Conservation (phyloP, 2,888 invertebrate species). For the Meghimatium bilineatum region DNA sequence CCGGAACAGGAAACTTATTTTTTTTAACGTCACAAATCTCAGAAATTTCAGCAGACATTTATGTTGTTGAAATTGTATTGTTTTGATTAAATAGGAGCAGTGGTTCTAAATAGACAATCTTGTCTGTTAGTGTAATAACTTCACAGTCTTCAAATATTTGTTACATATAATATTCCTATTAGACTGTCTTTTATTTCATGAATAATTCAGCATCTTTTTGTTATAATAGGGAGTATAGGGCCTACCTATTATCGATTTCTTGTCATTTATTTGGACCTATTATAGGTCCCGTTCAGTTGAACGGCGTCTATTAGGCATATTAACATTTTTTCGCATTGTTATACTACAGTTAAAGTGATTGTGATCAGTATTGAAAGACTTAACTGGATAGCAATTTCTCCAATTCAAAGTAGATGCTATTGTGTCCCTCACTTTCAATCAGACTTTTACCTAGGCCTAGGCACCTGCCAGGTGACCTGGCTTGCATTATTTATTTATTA, state of each 20-base stretch:
- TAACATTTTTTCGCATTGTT: too few relatives aligned
- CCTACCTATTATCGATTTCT: not conserved
- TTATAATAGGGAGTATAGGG: not conserved
- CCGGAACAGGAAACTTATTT: not conserved
- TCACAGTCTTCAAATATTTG: not conserved
- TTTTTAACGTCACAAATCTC: not conserved
- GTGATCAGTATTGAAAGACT: too few relatives aligned
- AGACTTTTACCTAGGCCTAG: too few relatives aligned
- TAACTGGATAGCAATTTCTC: too few relatives aligned
- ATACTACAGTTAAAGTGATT: too few relatives aligned
- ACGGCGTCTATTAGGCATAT: not conserved
- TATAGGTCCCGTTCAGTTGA: not conserved
- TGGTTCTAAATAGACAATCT: not conserved
- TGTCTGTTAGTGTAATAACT: slow-evolving; percentile 1
- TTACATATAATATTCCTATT: not conserved
- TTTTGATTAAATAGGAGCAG: not conserved
- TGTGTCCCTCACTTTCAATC: too few relatives aligned
- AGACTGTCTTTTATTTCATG: not conserved
- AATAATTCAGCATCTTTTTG: not conserved
- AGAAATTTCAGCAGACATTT: slow-evolving; percentile 8
- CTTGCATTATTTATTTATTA: too few relatives aligned
- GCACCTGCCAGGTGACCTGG: too few relatives aligned
- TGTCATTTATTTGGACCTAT: not conserved
- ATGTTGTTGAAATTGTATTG: not conserved
- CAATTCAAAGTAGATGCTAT: too few relatives aligned